phyloP scores from a whole-genome alignment of 1,140 invertebrate genomes.

The Brachionus rubens region DNA sequence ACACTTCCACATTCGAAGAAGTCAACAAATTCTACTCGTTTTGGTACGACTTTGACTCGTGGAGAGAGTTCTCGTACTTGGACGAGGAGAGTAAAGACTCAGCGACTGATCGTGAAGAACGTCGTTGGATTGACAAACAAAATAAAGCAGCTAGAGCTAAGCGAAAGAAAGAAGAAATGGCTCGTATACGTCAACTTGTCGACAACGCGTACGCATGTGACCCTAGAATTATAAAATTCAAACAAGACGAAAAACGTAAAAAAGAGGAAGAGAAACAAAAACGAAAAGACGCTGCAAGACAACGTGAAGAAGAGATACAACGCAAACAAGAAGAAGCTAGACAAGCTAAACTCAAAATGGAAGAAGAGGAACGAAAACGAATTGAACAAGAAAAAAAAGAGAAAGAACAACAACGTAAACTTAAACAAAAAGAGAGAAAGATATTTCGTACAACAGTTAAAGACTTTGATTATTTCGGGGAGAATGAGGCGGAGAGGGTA shows the following conservation, averaged over 20 bases:
- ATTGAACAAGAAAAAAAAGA: conserved; percentile 79
- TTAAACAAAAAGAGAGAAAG: conserved; percentile 69
- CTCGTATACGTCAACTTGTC: conserved; percentile 78
- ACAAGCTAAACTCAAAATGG: conserved; percentile 56
- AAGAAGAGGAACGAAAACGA: conserved; percentile 71
- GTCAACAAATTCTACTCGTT: conserved; percentile 66
- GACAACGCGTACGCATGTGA: conserved; percentile 87
- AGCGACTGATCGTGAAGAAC: conserved; percentile 86
- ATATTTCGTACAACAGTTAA: conserved; percentile 75
- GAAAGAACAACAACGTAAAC: conserved; percentile 62
- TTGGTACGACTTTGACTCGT: conserved; percentile 92
- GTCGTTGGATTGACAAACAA: conserved; percentile 94
- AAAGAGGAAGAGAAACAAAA: conserved; percentile 83
- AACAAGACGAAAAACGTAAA: conserved; percentile 85
- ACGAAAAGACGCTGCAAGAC: conserved; percentile 72
- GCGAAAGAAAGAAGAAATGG: conserved; percentile 92
- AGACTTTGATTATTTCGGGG: conserved; percentile 78
- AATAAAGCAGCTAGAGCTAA: conserved; percentile 86
- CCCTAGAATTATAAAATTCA: conserved; percentile 83
- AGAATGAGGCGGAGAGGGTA: conserved; percentile 71
- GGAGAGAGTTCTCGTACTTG: conserved; percentile 97
- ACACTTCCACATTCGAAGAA: conserved; percentile 64
- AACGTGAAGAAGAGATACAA: conserved; percentile 40
- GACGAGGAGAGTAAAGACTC: conserved; percentile 98
- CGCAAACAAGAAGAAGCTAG: conserved; percentile 63